Evolutionary conservation across 2,113 vertebrate genomes (phyloP).

Genomic region (Drymodes brunneopygia): DNA sequence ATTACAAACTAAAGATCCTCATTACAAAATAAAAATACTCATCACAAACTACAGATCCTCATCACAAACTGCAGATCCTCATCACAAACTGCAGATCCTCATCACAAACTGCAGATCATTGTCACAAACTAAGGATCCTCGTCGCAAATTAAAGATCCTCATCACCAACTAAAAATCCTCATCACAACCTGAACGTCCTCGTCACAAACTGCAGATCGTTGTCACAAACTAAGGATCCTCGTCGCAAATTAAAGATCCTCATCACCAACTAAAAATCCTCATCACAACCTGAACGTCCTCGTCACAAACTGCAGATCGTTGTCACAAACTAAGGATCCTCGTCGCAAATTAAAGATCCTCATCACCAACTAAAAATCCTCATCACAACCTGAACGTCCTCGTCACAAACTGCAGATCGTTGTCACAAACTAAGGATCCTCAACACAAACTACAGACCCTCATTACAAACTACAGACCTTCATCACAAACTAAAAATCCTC

Average conservation of each 20-base stretch:
- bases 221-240: neutral
- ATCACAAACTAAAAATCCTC: neutral
- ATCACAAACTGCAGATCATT: too few species aligned
- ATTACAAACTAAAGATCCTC: too few species aligned
- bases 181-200: neutral
- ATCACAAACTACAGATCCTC: neutral
- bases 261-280: neutral
- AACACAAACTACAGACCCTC: neutral
- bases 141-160: too few species aligned
- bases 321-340: neutral
- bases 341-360: too few species aligned
- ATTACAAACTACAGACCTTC: neutral
- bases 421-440: neutral
- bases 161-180: too few species aligned
- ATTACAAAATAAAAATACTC: neutral
- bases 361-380: too few species aligned
- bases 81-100: too few species aligned
- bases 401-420: neutral
- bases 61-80: too few species aligned
- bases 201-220: neutral
- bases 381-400: neutral
- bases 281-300: neutral
- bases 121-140: too few species aligned
- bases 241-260: accelerated
- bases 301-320: neutral